Percentiles rank a stretch among this genome's conserved stretches.
phyloP scores from a whole-genome alignment of 2,113 vertebrate genomes.

The Coptodon rendalli region DNA sequence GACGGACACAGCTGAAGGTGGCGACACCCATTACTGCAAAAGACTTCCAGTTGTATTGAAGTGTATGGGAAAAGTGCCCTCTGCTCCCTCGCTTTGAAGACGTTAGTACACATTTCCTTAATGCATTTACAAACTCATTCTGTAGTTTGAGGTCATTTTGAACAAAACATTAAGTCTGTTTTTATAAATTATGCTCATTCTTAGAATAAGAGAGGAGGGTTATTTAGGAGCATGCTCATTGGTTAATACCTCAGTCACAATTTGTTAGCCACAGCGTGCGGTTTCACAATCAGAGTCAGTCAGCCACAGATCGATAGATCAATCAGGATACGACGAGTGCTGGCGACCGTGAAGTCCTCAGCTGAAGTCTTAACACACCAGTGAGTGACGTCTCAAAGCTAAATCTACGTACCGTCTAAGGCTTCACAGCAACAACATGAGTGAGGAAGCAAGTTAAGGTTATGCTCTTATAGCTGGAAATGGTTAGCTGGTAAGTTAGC shows the following conservation, averaged over 20 bases:
- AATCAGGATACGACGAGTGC: not conserved
- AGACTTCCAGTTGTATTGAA: not conserved
- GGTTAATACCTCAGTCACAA: not conserved
- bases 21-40: not conserved
- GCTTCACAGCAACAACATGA: not conserved
- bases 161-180: not conserved
- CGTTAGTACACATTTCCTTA: not conserved
- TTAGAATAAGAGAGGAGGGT: not conserved
- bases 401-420: not conserved
- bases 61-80: not conserved
- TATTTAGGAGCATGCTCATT: not conserved
- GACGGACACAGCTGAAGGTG: fast-evolving
- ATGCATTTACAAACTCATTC: not conserved
- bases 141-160: not conserved
- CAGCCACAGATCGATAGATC: not conserved
- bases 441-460: not conserved
- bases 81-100: not conserved
- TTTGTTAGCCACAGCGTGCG: not conserved
- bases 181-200: not conserved
- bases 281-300: not conserved
- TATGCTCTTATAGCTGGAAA: not conserved
- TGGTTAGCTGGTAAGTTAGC: not conserved
- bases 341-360: fast-evolving
- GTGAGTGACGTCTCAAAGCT: not conserved
- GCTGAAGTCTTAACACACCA: not conserved